A percentile compares a stretch with the other conserved stretches of the same genome.
phyloP scores from a whole-genome alignment of 2,113 vertebrate genomes.

The Panthera leo region DNA sequence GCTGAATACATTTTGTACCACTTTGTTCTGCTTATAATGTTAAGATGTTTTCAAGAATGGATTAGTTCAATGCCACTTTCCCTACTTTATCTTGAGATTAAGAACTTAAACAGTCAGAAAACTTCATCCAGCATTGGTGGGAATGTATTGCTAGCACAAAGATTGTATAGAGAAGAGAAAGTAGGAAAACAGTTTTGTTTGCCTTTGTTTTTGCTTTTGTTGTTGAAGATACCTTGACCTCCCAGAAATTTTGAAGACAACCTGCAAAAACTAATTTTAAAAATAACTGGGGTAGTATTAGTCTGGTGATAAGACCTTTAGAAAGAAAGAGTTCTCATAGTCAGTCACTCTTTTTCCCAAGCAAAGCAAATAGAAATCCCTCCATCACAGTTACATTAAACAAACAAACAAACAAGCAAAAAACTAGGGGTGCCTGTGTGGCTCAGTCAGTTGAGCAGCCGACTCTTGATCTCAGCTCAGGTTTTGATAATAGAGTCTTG shows the following conservation, averaged over 20 bases:
- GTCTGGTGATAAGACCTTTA: neutral
- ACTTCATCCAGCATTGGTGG: constrained; percentile 37
- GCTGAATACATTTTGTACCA: constrained; percentile 83
- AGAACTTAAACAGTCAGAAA: constrained; percentile 78
- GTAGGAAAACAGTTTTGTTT: constrained; percentile 25
- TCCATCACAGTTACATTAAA: neutral
- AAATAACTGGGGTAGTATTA: neutral
- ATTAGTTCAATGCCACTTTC: constrained; percentile 83
- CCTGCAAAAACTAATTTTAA: neutral
- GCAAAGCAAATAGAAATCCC: constrained; percentile 29
- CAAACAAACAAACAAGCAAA: too few species aligned
- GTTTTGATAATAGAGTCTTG: too few species aligned
- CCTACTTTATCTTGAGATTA: constrained; percentile 76
- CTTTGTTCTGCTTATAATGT: constrained; percentile 84
- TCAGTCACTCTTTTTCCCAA: neutral
- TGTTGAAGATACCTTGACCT: constrained; percentile 58
- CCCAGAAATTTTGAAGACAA: constrained; percentile 42
- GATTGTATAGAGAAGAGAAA: constrained; percentile 64
- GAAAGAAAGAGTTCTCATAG: constrained; percentile 5
- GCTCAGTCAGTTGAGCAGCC: too few species aligned
- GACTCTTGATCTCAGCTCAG: too few species aligned
- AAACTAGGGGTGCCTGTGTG: too few species aligned
- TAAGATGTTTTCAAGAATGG: constrained; percentile 82
- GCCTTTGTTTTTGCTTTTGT: constrained; percentile 42
- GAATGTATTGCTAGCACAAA: constrained; percentile 54